These are phyloP conservation scores for Sebastes alutus DNA, from an alignment of 2,797 vertebrate genomes.

Conservation along the genomic window DNA sequence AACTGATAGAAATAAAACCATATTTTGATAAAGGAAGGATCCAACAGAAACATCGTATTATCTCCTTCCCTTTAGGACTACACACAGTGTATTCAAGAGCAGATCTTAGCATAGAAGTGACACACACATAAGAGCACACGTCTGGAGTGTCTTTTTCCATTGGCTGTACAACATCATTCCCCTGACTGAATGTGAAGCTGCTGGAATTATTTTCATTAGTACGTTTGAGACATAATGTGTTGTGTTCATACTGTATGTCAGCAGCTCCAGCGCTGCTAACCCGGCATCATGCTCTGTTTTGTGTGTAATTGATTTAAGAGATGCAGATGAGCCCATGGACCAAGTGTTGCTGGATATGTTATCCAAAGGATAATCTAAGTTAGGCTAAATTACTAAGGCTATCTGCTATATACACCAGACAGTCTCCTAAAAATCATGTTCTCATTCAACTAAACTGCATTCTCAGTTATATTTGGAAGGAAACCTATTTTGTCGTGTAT, in stretches of 20 bases:
- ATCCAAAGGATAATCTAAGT: too few relatives aligned
- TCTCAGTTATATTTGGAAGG: too few relatives aligned
- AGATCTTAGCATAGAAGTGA: not conserved
- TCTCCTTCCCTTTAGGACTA: not conserved
- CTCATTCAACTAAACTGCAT: too few relatives aligned
- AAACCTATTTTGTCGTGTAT: too few relatives aligned
- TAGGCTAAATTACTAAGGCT: too few relatives aligned
- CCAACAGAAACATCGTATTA: not conserved
- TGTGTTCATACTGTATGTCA: not conserved
- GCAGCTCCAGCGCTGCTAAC: not conserved
- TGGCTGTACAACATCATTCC: too few relatives aligned
- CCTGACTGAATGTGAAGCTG: not conserved
- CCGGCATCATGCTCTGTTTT: constrained; percentile 4
- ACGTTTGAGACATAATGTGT: not conserved
- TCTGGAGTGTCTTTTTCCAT: too few relatives aligned
- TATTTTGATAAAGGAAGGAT: not conserved
- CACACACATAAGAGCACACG: not conserved
- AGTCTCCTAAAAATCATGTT: too few relatives aligned
- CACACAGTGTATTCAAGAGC: not conserved
- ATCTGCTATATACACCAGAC: too few relatives aligned
- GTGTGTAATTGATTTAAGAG: constrained; percentile 11
- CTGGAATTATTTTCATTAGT: not conserved
- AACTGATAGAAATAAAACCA: not conserved
- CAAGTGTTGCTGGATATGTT: too few relatives aligned
- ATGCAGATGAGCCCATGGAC: constrained; percentile 4